Evolutionary conservation across 2,797 vertebrate species (phyloP), one percentile per base, ranked within the genome.

Genomic region (Micropoecilia bifurca): DNA sequence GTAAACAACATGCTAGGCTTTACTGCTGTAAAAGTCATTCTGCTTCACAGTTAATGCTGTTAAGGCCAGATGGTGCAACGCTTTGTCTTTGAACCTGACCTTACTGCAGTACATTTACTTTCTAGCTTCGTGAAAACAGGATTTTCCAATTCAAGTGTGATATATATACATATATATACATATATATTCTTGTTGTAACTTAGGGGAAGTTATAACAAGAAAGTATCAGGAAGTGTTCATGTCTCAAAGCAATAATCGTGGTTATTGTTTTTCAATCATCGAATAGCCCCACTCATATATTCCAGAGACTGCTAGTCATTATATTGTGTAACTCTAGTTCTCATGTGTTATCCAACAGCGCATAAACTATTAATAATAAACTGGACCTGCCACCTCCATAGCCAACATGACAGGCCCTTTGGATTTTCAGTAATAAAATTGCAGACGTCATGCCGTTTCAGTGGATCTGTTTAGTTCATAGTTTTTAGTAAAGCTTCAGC

Each of bases 1-100:
- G 88, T 91, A 89, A 91, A 90, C 87, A 89, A 86, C 28, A 61
- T 90, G 87, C 86, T 88, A 80, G 68, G 84, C 84, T 87, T 85
- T 80, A 89, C 91, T 89, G 68, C 47, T 36, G 55, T 80, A 76
- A 55, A 69, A 80, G 78, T 90, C 80, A 74, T 89, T 92, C 87
- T 80, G 82, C 84, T 85, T 63, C 80, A 82, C 71, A 73, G 80
- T 83, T 88, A 83, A 90, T 90, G 77, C 84, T 50, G 85, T 90
- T 90, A 90, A 76, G 72, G 59, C 61, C 78, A 66, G 28, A 80
- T 79, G 80, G 75, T 78, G 71, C 85, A 89, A 87, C 47, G 73
- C 77, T 69, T 78, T 75, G 81, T 79, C 80, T 87, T 84, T 55
- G 30, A 80, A 76, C 80, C 72, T 46, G 41, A 71, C 41, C 68